Percentiles rank a stretch among this genome's conserved stretches.
These are phyloP conservation scores for Pogonophryne albipinna DNA, from an alignment of 2,797 vertebrate genomes.

Conservation along the genomic window DNA sequence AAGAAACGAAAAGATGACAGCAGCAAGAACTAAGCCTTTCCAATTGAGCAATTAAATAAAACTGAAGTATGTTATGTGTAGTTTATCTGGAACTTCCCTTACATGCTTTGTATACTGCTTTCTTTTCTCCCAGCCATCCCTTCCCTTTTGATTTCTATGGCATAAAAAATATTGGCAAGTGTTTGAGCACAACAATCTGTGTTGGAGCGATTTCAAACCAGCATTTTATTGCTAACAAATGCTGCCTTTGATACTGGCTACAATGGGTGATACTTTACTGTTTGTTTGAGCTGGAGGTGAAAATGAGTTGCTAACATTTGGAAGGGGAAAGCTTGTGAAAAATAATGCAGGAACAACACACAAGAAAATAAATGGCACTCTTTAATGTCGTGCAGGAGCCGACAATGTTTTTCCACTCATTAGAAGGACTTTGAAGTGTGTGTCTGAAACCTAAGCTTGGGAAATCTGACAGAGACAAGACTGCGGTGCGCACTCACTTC, in stretches of 20 bases:
- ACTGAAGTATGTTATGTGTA: slow-evolving; percentile 54
- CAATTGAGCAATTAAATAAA: slow-evolving; percentile 74
- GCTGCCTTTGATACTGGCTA: slow-evolving; percentile 83
- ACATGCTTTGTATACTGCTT: slow-evolving; percentile 62
- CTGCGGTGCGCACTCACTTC: slow-evolving; percentile 71
- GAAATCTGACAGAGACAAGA: slow-evolving; percentile 81
- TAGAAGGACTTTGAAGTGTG: slow-evolving; percentile 82
- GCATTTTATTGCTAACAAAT: slow-evolving; percentile 87
- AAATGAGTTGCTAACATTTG: slow-evolving; percentile 83
- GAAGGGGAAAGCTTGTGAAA: slow-evolving; percentile 76
- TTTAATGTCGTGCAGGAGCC: slow-evolving; percentile 80
- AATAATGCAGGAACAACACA: slow-evolving; percentile 61
- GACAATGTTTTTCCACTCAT: slow-evolving; percentile 83
- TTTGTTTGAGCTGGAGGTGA: slow-evolving; percentile 88
- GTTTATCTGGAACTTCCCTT: slow-evolving; percentile 69
- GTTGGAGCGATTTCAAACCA: slow-evolving; percentile 83
- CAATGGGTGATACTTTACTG: slow-evolving; percentile 76
- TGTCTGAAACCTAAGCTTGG: slow-evolving; percentile 80
- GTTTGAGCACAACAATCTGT: slow-evolving; percentile 76
- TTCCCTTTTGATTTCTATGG: slow-evolving; percentile 75
- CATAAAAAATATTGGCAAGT: slow-evolving; percentile 78
- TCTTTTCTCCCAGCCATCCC: slow-evolving; percentile 54
- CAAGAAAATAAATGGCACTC: slow-evolving; percentile 63
- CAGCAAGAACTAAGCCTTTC: slow-evolving; percentile 62
- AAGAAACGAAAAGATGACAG: slow-evolving; percentile 66